Percentiles rank a stretch among this genome's conserved stretches.
These are phyloP conservation scores for Cerastis leucographa DNA, from an alignment of 2,888 invertebrate species.

Conservation along the genomic window DNA sequence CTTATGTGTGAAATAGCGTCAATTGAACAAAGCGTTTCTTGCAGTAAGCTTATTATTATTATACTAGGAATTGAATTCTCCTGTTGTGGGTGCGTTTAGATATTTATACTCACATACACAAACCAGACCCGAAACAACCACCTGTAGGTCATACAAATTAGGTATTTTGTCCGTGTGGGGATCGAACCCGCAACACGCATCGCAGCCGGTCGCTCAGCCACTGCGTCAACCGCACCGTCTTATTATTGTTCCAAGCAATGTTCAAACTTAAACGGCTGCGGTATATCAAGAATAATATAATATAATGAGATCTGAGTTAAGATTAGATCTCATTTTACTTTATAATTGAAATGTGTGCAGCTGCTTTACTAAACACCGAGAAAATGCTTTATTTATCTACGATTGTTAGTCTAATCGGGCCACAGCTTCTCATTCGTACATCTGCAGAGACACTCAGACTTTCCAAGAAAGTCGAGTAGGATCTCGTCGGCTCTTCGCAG, in stretches of 20 bases:
- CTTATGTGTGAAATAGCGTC: conserved; percentile 22
- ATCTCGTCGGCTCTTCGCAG: conserved; percentile 55
- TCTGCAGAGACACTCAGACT: conserved; percentile 47
- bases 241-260: conserved; percentile 18
- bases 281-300: conserved; percentile 9
- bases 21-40: conserved; percentile 32
- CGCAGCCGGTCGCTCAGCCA: too few species aligned
- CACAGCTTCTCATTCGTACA: conserved; percentile 31
- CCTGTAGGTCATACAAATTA: too few species aligned
- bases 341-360: conserved; percentile 10
- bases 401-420: conserved; percentile 26
- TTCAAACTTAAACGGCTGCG: conserved; percentile 18
- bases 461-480: conserved; percentile 64
- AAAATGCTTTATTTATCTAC: conserved; percentile 17
- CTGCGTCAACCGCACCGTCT: not conserved
- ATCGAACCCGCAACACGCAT: too few species aligned
- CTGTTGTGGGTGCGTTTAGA: too few species aligned
- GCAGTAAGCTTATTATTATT: conserved; percentile 26
- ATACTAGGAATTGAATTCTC: too few species aligned
- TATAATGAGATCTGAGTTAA: conserved; percentile 38
- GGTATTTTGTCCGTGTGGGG: too few species aligned
- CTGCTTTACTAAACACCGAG: conserved; percentile 17
- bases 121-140: too few species aligned
- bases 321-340: conserved; percentile 33
- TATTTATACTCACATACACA: too few species aligned